Evolutionary conservation across 2,797 vertebrate species (phyloP).

Genomic region (Dicrostonyx torquatus): DNA sequence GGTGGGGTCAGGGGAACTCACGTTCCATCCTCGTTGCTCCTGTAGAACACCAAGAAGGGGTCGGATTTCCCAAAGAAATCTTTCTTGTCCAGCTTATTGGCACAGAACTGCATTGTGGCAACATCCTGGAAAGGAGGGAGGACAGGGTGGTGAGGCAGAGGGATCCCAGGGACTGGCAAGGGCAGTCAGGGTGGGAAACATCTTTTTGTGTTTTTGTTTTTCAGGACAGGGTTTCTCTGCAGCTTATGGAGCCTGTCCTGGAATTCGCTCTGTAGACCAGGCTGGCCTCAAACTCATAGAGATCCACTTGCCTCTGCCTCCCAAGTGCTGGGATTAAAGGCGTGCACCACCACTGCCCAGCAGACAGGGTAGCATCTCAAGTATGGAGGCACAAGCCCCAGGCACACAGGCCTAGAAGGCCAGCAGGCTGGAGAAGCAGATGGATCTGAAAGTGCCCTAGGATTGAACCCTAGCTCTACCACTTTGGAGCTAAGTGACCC

Average conservation of each 20-base stretch:
- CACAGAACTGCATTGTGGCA: constrained; percentile 97
- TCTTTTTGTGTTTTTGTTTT: background rate
- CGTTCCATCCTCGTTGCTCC: constrained; percentile 98
- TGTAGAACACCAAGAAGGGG: constrained; percentile 97
- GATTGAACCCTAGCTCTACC: background rate
- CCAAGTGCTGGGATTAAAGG: background rate
- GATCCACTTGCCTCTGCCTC: background rate
- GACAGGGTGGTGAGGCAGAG: background rate
- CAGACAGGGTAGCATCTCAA: background rate
- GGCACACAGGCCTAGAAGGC: background rate
- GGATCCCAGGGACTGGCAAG: background rate
- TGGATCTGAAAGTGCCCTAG: background rate
- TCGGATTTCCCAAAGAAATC: constrained; percentile 98
- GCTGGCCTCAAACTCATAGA: background rate
- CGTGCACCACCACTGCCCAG: background rate
- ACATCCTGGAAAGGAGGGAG: constrained; percentile 89
- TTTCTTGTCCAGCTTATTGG: constrained; percentile 98
- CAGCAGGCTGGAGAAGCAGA: background rate
- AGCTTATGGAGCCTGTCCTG: no score
- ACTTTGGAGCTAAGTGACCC: background rate
- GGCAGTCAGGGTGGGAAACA: background rate
- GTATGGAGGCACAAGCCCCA: background rate
- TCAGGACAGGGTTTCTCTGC: background rate
- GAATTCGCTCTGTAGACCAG: background rate
- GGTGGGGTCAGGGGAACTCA: constrained; percentile 83